Evolutionary conservation across 2,113 vertebrate species (phyloP).

Genomic region (Pterophyllum scalare): DNA sequence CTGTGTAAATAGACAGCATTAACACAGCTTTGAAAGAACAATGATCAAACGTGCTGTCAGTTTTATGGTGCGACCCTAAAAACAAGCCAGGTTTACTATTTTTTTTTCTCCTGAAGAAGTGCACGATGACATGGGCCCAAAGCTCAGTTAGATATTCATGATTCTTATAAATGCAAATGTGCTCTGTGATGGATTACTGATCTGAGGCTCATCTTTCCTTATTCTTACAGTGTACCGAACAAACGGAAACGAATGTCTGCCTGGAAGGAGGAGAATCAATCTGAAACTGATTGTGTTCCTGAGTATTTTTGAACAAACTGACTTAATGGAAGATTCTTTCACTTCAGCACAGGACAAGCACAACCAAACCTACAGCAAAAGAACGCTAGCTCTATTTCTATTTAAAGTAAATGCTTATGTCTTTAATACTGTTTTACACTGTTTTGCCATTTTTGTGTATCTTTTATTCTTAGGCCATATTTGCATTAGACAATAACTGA

Average conservation of each 20-base stretch:
- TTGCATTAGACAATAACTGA: no score
- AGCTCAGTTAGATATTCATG: background rate
- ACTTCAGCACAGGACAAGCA: background rate
- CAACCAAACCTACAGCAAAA: no score
- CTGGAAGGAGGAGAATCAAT: background rate
- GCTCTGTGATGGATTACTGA: background rate
- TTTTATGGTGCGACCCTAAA: background rate
- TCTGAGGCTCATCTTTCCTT: background rate
- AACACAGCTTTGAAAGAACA: background rate
- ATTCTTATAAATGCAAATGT: background rate
- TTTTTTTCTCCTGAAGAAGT: background rate
- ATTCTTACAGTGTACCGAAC: background rate
- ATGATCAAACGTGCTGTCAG: accelerated
- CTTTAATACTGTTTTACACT: no score
- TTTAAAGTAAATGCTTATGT: no score
- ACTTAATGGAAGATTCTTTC: background rate
- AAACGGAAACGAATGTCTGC: background rate
- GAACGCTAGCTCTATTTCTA: no score
- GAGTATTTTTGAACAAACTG: no score
- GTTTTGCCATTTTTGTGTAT: background rate
- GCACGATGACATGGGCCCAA: background rate
- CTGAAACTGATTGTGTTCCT: background rate
- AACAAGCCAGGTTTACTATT: background rate
- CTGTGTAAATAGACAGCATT: background rate
- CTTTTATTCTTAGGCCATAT: no score